Evolutionary conservation across 2,888 invertebrate genomes (phyloP), one percentile per base, ranked within the genome.

Genomic region (Chorisops tibialis): DNA sequence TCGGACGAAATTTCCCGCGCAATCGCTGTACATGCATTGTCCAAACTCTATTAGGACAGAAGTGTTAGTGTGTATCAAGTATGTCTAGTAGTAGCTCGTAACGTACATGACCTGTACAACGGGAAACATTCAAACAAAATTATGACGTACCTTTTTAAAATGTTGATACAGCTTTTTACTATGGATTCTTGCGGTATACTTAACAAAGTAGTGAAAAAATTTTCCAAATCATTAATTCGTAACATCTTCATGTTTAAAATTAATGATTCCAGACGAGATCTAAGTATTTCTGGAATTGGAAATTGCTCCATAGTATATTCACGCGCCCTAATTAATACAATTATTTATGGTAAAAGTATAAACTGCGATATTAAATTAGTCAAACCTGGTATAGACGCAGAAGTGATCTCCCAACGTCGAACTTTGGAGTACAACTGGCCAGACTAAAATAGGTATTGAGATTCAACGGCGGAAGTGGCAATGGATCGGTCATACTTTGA

Each of bases 331-430:
- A 14, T 52, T 50, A 22, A 43, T 50, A 35, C 37, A 5, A 24
- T 19, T 11, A 2, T 5, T 41, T 4, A 37, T 9, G 7, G 7
- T 37, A 37, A 37, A 6, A 41, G 9, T 5, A 41, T 41, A 14
- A n/a, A n/a, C 16, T 41, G 11, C 16, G 5, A n/a, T n/a, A n/a
- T n/a, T n/a, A n/a, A n/a, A n/a, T n/a, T n/a, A n/a, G n/a, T n/a
- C n/a, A n/a, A n/a, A 71, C 72, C 68, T 81, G 6, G 88, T 86
- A 71, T 86, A 87, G 21, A 96, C 75, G 75, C 94, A 93, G 74
- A 88, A 96, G 73, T 96, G 96, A 63, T 88, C 79, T 2, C 96
- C 96, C 0, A 90, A 84, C 73, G n/a, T n/a, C n/a, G n/a, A n/a
- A n/a, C n/a, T n/a, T n/a, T n/a, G n/a, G n/a, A n/a, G n/a, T n/a